Percentiles rank a stretch among this genome's conserved stretches.
Evolutionary conservation across 1,140 invertebrate genomes (phyloP).

Genomic region (Anastrepha obliqua): DNA sequence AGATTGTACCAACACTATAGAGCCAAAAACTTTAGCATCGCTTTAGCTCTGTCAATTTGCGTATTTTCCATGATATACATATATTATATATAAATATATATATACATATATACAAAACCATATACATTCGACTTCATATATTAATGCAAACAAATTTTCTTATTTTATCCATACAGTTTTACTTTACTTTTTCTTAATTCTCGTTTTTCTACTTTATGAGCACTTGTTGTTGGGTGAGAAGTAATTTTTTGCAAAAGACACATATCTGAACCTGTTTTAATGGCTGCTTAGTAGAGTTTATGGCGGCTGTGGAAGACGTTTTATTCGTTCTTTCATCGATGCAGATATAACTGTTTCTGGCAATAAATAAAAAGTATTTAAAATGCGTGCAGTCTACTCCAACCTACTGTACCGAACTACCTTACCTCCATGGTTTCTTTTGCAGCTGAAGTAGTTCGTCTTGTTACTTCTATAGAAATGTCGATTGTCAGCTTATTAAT

Average conservation of each 20-base stretch:
- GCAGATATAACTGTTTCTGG: no score
- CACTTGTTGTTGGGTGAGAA: not conserved
- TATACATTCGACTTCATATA: no score
- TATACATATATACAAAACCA: no score
- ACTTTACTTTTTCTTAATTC: not conserved
- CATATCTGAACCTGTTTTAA: constrained; percentile 6
- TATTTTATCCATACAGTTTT: not conserved
- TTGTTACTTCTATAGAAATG: no score
- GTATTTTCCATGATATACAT: not conserved
- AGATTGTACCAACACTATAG: not conserved
- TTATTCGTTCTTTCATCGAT: not conserved
- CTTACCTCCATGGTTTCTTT: no score
- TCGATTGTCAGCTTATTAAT: no score
- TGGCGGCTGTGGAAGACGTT: not conserved
- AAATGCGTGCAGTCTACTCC: no score
- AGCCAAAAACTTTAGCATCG: not conserved
- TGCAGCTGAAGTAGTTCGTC: no score
- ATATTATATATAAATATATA: not conserved
- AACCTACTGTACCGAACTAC: no score
- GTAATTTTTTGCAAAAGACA: not conserved
- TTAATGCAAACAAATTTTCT: not conserved
- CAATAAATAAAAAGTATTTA: no score
- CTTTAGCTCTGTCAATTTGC: no score
- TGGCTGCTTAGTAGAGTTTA: not conserved
- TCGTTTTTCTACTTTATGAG: not conserved